phyloP scores from a whole-genome alignment of 2,888 invertebrate genomes.

The Drosophila percnosoma region DNA sequence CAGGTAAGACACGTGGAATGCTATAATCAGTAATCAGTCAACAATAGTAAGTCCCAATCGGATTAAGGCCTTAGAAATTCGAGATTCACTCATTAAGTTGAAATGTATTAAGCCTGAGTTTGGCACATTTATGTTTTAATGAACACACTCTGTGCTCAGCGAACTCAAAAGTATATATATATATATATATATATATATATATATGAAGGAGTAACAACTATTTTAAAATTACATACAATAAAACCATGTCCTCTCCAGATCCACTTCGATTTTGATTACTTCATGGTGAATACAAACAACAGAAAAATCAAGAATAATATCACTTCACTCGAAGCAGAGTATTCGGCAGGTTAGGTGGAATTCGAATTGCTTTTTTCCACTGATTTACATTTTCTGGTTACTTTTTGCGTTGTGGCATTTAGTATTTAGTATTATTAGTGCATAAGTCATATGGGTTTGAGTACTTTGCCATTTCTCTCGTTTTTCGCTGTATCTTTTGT shows the following conservation, averaged over 20 bases:
- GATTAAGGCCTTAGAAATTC: background rate
- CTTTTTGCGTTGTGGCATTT: constrained; percentile 10
- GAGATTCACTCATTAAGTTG: background rate
- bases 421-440: constrained; percentile 17
- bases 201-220: background rate
- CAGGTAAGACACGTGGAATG: background rate
- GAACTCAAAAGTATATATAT: background rate
- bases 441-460: constrained; percentile 39
- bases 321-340: background rate
- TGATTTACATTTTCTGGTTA: constrained; percentile 18
- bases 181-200: too few species aligned
- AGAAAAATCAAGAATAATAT: background rate
- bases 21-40: background rate
- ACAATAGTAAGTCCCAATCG: background rate
- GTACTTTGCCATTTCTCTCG: constrained; percentile 22
- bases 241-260: background rate
- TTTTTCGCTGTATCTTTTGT: constrained; percentile 26
- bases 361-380: background rate
- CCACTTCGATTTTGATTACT: background rate
- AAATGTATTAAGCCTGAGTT: background rate
- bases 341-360: background rate
- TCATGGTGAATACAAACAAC: background rate
- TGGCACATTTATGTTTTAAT: background rate
- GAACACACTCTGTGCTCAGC: background rate
- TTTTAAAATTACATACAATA: background rate